These are phyloP conservation scores for Pammene fasciana DNA, from an alignment of 2,888 invertebrate genomes.

Conservation along the genomic window DNA sequence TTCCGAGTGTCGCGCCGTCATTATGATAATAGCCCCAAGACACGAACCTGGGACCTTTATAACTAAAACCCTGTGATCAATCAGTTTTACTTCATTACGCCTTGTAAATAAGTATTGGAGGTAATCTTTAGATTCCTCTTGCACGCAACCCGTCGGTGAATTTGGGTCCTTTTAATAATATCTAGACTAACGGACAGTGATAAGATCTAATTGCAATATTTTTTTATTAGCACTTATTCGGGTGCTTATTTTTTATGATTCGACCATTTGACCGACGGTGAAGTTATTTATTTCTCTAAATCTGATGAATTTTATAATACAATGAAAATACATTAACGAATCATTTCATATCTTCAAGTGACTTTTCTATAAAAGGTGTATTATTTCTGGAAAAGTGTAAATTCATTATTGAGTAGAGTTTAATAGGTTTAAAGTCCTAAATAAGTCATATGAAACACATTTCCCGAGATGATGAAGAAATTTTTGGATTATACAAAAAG, in stretches of 20 bases:
- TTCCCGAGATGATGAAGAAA: too few relatives aligned
- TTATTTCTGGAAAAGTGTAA: too few relatives aligned
- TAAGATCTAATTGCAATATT: conserved; percentile 32
- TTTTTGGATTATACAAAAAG: too few relatives aligned
- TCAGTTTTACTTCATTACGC: conserved; percentile 68
- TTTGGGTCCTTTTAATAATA: conserved; percentile 33
- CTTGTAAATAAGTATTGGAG: conserved; percentile 41
- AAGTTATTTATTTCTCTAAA: neutral
- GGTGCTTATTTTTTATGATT: conserved; percentile 24
- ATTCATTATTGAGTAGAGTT: too few relatives aligned
- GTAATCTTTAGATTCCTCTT: conserved; percentile 38
- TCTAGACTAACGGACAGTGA: conserved; percentile 37
- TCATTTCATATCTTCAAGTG: too few relatives aligned
- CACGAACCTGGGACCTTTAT: conserved; percentile 63
- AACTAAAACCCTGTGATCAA: conserved; percentile 60
- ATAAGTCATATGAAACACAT: too few relatives aligned
- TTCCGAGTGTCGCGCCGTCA: conserved; percentile 77
- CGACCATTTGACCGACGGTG: conserved; percentile 10
- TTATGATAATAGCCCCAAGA: conserved; percentile 77
- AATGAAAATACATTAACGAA: too few relatives aligned
- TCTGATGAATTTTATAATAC: too few relatives aligned
- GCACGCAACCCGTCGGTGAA: conserved; percentile 33
- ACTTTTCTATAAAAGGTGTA: too few relatives aligned
- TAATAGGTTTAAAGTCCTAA: too few relatives aligned
- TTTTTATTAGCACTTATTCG: conserved; percentile 18